Conservation (phyloP, 2,888 invertebrate genomes). For the Junonia oenone region DNA sequence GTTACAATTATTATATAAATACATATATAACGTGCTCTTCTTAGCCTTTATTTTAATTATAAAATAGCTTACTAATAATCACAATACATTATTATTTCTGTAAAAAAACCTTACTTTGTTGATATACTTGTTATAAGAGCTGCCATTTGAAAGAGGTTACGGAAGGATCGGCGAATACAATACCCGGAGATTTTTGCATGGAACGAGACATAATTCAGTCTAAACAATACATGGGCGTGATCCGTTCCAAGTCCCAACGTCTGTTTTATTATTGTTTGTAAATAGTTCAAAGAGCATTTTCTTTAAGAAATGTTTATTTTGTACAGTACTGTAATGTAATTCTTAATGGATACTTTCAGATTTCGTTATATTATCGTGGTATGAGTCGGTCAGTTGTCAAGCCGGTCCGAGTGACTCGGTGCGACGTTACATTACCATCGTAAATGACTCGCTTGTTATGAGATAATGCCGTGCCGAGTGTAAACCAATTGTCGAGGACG, state of each 20-base stretch:
- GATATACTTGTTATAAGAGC: conserved; percentile 10
- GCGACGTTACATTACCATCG: conserved; percentile 7
- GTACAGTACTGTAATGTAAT: not conserved
- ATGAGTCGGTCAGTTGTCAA: not conserved
- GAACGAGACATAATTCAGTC: conserved; percentile 48
- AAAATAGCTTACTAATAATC: no score
- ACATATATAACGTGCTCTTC: no score
- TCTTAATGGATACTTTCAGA: conserved; percentile 2
- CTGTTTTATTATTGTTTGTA: not conserved
- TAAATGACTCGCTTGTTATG: conserved; percentile 15
- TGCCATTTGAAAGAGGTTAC: conserved; percentile 18
- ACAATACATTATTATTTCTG: not conserved
- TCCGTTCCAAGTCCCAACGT: no score
- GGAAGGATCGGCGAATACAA: conserved; percentile 46
- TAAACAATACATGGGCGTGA: conserved; percentile 50
- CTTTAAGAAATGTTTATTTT: not conserved
- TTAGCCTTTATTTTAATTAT: no score
- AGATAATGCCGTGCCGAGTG: conserved; percentile 12
- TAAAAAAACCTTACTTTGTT: conserved; percentile 15
- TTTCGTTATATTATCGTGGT: not conserved
- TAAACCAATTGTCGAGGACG: conserved; percentile 12
- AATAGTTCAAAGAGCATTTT: not conserved
- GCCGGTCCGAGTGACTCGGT: not conserved
- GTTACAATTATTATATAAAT: no score
- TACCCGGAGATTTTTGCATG: conserved; percentile 50